Percentiles rank a stretch among this genome's conserved stretches.
Evolutionary conservation across 2,797 vertebrate genomes (phyloP).

Genomic region (Cephalopachus bancanus): DNA sequence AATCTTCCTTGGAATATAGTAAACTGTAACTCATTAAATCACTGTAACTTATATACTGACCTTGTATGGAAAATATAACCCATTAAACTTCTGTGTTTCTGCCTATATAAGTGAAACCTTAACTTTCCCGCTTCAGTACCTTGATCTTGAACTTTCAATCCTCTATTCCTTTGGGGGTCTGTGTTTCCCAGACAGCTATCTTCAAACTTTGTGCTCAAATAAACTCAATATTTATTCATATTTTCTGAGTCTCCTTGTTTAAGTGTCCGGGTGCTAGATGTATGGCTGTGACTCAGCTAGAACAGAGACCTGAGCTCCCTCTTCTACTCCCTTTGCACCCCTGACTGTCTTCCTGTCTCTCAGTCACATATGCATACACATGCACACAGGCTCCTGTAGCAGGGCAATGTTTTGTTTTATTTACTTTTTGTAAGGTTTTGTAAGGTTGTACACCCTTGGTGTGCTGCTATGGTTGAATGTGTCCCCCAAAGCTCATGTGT

Average conservation of each 20-base stretch:
- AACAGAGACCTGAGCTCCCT: neutral
- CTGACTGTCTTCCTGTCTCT: neutral
- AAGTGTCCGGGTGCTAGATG: neutral
- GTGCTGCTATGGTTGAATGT: neutral
- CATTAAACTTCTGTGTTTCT: neutral
- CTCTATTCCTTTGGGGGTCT: neutral
- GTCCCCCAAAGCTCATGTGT: neutral
- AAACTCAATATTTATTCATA: neutral
- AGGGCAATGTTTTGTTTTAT: no score
- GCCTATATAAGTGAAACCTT: neutral
- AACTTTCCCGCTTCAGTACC: neutral
- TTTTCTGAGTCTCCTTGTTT: neutral
- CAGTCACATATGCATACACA: neutral
- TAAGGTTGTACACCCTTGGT: no score
- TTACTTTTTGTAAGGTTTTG: accelerated
- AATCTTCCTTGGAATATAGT: neutral
- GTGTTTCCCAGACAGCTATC: neutral
- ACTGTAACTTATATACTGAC: neutral
- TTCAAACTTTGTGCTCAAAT: neutral
- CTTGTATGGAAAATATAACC: neutral
- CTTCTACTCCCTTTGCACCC: no score
- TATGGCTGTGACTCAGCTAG: no score
- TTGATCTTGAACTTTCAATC: neutral
- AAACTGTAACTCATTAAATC: neutral
- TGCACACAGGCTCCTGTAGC: accelerated